These are phyloP conservation scores for Labroides dimidiatus DNA, from an alignment of 2,797 vertebrate genomes.

Conservation along the genomic window DNA sequence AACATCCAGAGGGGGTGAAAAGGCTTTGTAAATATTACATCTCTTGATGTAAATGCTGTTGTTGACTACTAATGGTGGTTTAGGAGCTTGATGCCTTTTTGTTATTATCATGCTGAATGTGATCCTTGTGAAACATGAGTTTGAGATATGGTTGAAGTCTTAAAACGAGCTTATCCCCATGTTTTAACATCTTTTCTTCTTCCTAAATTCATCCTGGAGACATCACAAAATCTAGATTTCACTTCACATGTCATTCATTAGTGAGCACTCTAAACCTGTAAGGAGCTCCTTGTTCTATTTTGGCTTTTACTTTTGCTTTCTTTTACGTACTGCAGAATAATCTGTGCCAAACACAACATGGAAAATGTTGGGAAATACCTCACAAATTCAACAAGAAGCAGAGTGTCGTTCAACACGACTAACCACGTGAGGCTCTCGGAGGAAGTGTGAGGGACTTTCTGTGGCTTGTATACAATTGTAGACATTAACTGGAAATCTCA, in stretches of 20 bases:
- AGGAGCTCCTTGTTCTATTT: slow-evolving; percentile 40
- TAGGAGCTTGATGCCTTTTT: no score
- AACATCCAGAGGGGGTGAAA: no score
- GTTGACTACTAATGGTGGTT: no score
- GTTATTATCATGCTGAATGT: no score
- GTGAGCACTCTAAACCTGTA: slow-evolving; percentile 32
- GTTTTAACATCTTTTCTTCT: slow-evolving; percentile 36
- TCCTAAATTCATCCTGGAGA: slow-evolving; percentile 33
- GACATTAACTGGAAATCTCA: slow-evolving; percentile 40
- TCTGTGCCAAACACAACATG: slow-evolving; percentile 65
- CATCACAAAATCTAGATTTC: slow-evolving; percentile 31
- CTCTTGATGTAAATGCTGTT: no score
- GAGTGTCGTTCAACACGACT: slow-evolving; percentile 35
- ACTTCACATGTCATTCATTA: slow-evolving; percentile 26
- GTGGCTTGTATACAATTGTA: slow-evolving; percentile 51
- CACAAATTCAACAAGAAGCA: slow-evolving; percentile 23
- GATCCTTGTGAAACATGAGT: no score
- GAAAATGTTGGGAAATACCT: slow-evolving; percentile 61
- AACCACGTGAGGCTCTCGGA: slow-evolving; percentile 35
- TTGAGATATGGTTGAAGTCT: neutral
- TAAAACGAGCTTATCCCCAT: slow-evolving; percentile 12
- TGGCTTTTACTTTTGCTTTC: slow-evolving; percentile 40
- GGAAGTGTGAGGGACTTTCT: slow-evolving; percentile 59
- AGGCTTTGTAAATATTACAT: no score
- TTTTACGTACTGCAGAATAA: slow-evolving; percentile 27